Evolutionary conservation across 2,113 vertebrate species (phyloP), one percentile per base, ranked within the genome.

Genomic region (Callocephalon fimbriatum): DNA sequence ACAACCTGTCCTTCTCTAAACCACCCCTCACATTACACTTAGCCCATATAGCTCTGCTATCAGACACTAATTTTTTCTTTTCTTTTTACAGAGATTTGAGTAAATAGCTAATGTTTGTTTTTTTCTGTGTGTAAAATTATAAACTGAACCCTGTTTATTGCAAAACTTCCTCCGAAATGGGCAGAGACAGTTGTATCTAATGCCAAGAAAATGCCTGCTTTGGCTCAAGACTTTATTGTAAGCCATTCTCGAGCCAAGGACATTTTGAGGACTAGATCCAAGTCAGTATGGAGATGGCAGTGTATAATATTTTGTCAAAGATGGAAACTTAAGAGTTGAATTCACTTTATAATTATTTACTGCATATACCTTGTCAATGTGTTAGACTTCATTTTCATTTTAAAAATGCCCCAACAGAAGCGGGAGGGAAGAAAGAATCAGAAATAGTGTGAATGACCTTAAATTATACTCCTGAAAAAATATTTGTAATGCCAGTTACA

Each of bases 181-280:
- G 96, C 91, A 97, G 83, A 84, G 42, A 26, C 62, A 61, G 40
- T 58, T 4, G 4, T 21, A 53, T 10, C 27, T 32, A n/a, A 92
- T 79, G 98, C 97, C 98, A 98, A 97, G 91, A 96, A 97, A 97
- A 94, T 98, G 97, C 98, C 97, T 98, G 71, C 42, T 81, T 92
- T 98, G 97, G 97, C 98, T 97, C 94, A 75, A 81, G 92, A 87
- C 93, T 97, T 98, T 97, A 98, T 98, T 97, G 88, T 97, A 97
- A 97, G 91, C 90, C 29, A 62, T 67, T 94, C 90, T 90, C 3
- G 38, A 97, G 97, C 98, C 98, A 98, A 98, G 98, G 96, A 98
- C 97, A 98, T 97, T 98, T 97, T 97, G 85, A 92, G 91, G 94
- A 97, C 62, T 53, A 44, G 58, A 32, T 95, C 97, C 98, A 98